Base-by-base conservation (phyloP, 2,797 vertebrate species). In the Gorsachius magnificus region DNA sequence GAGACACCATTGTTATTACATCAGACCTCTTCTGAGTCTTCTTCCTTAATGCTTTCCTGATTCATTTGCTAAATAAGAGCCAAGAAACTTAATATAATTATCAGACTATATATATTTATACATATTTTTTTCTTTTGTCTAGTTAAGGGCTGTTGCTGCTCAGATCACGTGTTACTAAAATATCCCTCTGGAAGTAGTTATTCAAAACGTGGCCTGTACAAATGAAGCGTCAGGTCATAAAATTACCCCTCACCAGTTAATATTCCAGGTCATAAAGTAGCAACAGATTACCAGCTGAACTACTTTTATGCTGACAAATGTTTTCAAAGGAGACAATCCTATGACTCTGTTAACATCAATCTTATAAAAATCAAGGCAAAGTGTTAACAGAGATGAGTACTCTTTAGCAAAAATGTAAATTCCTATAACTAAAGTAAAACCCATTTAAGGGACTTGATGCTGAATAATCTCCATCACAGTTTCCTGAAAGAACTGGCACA, bases 1-100 rank as follows among this genome's bases (percentile, higher is more conserved):
- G 63, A 72, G 18, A 43, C 13, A 22, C 33, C 0, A 0, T 2
- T 54, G 12, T 58, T 81, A n/a, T 4, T 82, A 11, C 13, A 22
- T 54, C 65, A 88, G 63, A 26, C 17, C 19, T 90, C 38, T 88
- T 90, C 38, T 45, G 45, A 69, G 51, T 79, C 33, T 64, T 85
- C 12, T 74, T 5, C 11, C 41, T 74, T 60, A 28, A 46, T 68
- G 9, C 26, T 53, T 90, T 89, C 38, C 38, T 51, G 31, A 58
- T 72, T 51, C 51, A 63, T 38, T 29, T 63, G 76, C 58, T 66
- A 76, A 75, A 35, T 21, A 36, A 72, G 9, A 63, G 10, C 7
- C 24, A 70, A 86, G 41, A 81, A 78, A 50, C 19, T 31, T 70
- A 74, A 50, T 21, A 18, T 56, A 50, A 14, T 64, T 68, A 38